Evolutionary conservation across 1,140 invertebrate species (phyloP), one percentile per base, ranked within the genome.

Genomic region (Pissodes strobi): DNA sequence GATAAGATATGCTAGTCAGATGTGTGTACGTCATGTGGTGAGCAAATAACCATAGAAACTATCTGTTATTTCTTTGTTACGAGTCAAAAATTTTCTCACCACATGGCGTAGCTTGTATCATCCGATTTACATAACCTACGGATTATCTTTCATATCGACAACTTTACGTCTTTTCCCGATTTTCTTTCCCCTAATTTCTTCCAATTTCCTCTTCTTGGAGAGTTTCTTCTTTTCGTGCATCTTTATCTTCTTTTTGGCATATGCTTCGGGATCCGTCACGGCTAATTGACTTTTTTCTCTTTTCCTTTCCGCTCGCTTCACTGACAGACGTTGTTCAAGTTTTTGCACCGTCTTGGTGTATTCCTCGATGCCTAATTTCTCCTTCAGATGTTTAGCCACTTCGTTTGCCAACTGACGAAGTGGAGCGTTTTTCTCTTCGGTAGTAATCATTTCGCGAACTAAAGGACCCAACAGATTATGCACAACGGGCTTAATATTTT

Each of bases 171-270:
- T 68, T 49, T 74, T 76, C 37, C 69, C 72, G 41, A 55, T 68
- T 41, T 68, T 70, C 49, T 69, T 68, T 8, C 73, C 83, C 74
- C 82, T 86, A 1, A 81, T 60, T 64, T 78, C 79, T 37, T 83
- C 82, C 17, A 88, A 77, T 78, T 88, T 90, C 37, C 85, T 78
- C 70, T 91, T 92, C 71, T 88, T 91, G 0, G 86, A 79, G 58
- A 87, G 85, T 71, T 88, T 90, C 69, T 92, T 92, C 71, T 87
- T 90, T 60, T 87, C 82, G 68, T 92, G 87, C 62, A 86, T 84
- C 45, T 86, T 86, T 3, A 92, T 84, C 80, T 90, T 92, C 73
- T 87, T 86, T 74, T 89, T 89, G 0, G 90, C 90, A 22, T 88
- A 87, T 64, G 84, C 80, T 70, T 91, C 89, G 19, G 91, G 91